phyloP scores from a whole-genome alignment of 2,888 invertebrate species.

The Encarsia formosa region DNA sequence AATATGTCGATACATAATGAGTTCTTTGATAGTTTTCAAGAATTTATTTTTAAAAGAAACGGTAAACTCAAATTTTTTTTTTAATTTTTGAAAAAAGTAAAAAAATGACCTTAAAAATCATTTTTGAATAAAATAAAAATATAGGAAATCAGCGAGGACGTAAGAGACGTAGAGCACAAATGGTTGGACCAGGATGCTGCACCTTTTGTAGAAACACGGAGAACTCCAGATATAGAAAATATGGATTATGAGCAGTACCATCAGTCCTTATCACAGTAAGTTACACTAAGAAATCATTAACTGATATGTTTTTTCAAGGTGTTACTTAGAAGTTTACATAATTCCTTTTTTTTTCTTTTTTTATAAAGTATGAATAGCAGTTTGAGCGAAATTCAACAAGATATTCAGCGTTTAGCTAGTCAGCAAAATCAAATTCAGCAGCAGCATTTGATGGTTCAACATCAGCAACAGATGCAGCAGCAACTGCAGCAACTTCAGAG shows the following conservation, averaged over 20 bases:
- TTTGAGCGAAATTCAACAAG: conserved; percentile 89
- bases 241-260: conserved; percentile 80
- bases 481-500: conserved; percentile 58
- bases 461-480: conserved; percentile 57
- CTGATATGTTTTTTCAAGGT: no score
- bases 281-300: conserved; percentile 33
- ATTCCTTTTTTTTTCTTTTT: not conserved
- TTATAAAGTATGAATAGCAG: conserved; percentile 79
- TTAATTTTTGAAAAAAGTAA: not conserved
- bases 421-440: conserved; percentile 75
- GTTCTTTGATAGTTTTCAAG: conserved; percentile 18
- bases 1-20: conserved; percentile 10
- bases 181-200: conserved; percentile 62
- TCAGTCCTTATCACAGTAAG: conserved; percentile 77
- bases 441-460: conserved; percentile 59
- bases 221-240: conserved; percentile 74
- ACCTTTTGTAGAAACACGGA: conserved; percentile 62
- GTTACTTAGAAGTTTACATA: not conserved
- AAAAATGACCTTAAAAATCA: not conserved
- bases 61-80: conserved; percentile 4
- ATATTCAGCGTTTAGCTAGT: conserved; percentile 83
- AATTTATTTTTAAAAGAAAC: conserved; percentile 8
- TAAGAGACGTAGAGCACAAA: conserved; percentile 59
- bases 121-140: conserved; percentile 16
- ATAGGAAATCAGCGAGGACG: conserved; percentile 61